phyloP scores from a whole-genome alignment of 1,140 invertebrate genomes.

The Dendrolimus kikuchii region DNA sequence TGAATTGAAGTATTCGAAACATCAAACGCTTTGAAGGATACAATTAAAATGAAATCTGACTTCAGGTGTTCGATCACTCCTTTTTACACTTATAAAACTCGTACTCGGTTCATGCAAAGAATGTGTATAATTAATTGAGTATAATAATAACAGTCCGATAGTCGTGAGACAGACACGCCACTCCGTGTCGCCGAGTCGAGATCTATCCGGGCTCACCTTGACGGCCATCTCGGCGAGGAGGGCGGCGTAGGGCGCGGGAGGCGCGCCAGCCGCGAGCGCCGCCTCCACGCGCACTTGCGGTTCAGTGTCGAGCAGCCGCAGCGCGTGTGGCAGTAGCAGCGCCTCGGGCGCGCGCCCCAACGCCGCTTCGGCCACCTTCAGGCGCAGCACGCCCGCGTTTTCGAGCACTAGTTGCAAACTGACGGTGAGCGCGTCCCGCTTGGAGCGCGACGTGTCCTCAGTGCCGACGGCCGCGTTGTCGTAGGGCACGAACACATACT shows the following conservation, averaged over 20 bases:
- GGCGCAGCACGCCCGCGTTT: slow-evolving; percentile 80
- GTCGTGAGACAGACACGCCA: too few species aligned
- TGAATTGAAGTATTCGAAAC: too few species aligned
- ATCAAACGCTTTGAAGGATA: too few species aligned
- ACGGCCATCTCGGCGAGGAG: slow-evolving; percentile 72
- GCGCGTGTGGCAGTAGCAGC: slow-evolving; percentile 72
- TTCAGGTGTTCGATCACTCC: too few species aligned
- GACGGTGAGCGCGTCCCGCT: slow-evolving; percentile 76
- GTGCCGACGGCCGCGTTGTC: slow-evolving; percentile 70
- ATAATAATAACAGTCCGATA: too few species aligned
- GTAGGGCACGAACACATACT: slow-evolving; percentile 88
- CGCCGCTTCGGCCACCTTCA: slow-evolving; percentile 86
- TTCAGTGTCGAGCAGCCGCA: slow-evolving; percentile 78
- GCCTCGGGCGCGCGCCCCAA: slow-evolving; percentile 76
- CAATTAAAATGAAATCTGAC: too few species aligned
- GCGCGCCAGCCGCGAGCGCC: slow-evolving; percentile 65
- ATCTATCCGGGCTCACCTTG: slow-evolving; percentile 60
- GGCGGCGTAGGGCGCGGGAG: slow-evolving; percentile 58
- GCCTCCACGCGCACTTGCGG: slow-evolving; percentile 77
- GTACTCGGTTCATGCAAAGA: too few species aligned
- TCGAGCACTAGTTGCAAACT: slow-evolving; percentile 83
- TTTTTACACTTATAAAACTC: too few species aligned
- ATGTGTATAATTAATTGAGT: too few species aligned
- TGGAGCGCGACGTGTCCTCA: slow-evolving; percentile 76
- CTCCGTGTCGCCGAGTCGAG: too few species aligned